phyloP scores from a whole-genome alignment of 2,113 vertebrate genomes.

The Mormoops blainvillei region DNA sequence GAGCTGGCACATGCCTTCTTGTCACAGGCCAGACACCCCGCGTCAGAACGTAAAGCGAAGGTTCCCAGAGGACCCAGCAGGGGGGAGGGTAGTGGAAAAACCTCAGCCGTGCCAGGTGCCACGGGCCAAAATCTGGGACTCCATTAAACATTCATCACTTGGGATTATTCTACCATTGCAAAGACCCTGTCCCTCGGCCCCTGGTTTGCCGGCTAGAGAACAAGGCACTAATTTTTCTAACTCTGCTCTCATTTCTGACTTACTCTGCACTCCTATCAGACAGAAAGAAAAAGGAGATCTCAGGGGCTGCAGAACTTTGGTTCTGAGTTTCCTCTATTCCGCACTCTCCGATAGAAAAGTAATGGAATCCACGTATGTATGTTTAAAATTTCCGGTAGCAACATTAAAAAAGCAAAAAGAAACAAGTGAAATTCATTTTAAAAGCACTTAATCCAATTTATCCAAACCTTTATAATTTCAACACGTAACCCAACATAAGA shows the following conservation, averaged over 20 bases:
- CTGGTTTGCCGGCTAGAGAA: not conserved
- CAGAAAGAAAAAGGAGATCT: not conserved
- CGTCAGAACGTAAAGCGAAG: not conserved
- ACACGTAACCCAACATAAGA: not conserved
- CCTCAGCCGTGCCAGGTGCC: conserved; percentile 13
- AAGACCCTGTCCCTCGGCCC: not conserved
- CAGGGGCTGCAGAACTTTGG: not conserved
- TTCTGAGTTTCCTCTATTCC: not conserved
- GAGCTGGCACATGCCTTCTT: not conserved
- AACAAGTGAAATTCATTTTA: conserved; percentile 12
- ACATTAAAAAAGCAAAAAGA: not conserved
- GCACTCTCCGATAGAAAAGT: not conserved
- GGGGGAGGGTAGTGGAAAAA: conserved; percentile 17
- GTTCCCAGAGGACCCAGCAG: not conserved
- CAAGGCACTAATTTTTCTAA: not conserved
- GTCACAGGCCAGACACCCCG: not conserved
- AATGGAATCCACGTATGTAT: not conserved
- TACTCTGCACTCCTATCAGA: not conserved
- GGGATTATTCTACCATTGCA: not conserved
- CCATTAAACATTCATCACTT: conserved; percentile 23
- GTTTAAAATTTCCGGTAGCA: not conserved
- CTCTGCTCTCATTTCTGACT: not conserved
- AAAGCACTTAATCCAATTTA: not conserved
- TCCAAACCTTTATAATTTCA: not conserved
- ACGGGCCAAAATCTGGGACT: conserved; percentile 42